Conservation (phyloP, 2,113 vertebrate species). For the Bagarius yarrelli region DNA sequence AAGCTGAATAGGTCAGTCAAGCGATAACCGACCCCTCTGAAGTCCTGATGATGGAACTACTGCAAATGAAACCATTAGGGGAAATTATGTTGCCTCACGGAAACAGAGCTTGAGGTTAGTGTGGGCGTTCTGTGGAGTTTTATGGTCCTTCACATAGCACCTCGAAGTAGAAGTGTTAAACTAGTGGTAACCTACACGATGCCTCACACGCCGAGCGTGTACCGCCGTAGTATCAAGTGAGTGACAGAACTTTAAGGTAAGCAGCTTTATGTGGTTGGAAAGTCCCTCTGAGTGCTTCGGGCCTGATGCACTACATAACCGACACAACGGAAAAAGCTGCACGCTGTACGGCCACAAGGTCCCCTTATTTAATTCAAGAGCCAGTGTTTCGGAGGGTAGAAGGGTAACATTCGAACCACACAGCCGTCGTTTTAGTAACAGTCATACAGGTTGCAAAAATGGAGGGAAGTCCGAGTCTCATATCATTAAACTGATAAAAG, state of each 20-base stretch:
- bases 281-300: background rate
- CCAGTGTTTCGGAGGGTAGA: background rate
- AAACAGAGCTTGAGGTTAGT: conserved; percentile 21
- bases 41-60: conserved; percentile 19
- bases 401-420: background rate
- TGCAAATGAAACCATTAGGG: conserved; percentile 37
- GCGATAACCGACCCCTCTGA: background rate
- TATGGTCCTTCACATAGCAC: conserved; percentile 18
- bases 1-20: conserved; percentile 28
- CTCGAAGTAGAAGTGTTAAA: conserved; percentile 11
- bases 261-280: no score
- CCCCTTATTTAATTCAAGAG: background rate
- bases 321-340: no score
- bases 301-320: background rate
- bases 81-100: conserved; percentile 24
- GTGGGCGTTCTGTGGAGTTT: conserved; percentile 42
- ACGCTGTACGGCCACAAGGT: background rate
- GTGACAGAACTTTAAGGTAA: background rate
- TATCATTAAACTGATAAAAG: conserved; percentile 25
- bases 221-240: background rate
- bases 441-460: background rate
- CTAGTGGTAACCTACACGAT: background rate
- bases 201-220: background rate
- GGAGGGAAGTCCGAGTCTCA: background rate
- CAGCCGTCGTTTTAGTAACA: background rate